Conservation (phyloP, 1,140 invertebrate species). For the Solenopsis fugax region DNA sequence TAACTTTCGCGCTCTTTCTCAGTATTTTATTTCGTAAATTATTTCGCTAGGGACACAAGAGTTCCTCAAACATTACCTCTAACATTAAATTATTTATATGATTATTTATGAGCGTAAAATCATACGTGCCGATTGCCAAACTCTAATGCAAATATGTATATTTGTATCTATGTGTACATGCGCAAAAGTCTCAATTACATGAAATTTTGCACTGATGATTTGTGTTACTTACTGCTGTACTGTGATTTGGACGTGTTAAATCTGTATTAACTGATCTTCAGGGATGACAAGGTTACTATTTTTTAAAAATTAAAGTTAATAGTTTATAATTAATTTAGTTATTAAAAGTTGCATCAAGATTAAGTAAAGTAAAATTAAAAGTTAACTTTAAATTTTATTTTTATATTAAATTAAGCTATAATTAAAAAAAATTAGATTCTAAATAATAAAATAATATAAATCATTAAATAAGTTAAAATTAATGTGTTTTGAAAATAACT, state of each 20-base stretch:
- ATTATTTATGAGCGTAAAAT: conserved; percentile 36
- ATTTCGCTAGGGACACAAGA: background rate
- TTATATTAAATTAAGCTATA: too few species aligned
- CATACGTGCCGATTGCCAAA: background rate
- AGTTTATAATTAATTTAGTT: too few species aligned
- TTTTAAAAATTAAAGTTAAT: too few species aligned
- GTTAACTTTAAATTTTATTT: too few species aligned
- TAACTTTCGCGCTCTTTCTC: conserved; percentile 2
- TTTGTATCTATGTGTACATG: conserved; percentile 29
- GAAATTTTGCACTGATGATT: conserved; percentile 9
- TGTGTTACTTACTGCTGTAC: background rate
- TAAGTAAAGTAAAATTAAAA: too few species aligned
- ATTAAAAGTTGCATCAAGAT: too few species aligned
- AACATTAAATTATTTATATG: conserved; percentile 23
- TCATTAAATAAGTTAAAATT: too few species aligned
- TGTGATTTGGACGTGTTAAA: background rate
- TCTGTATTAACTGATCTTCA: background rate
- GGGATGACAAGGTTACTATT: too few species aligned
- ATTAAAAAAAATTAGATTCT: too few species aligned
- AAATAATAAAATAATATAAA: too few species aligned
- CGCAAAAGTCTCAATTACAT: conserved; percentile 6
- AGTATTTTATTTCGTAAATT: conserved; percentile 31
- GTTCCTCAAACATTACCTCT: conserved; percentile 3
- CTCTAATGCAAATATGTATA: background rate
- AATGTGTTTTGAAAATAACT: too few species aligned